Evolutionary conservation across 2,888 invertebrate species (phyloP), one percentile per base, ranked within the genome.

Genomic region (Homarus gammarus): DNA sequence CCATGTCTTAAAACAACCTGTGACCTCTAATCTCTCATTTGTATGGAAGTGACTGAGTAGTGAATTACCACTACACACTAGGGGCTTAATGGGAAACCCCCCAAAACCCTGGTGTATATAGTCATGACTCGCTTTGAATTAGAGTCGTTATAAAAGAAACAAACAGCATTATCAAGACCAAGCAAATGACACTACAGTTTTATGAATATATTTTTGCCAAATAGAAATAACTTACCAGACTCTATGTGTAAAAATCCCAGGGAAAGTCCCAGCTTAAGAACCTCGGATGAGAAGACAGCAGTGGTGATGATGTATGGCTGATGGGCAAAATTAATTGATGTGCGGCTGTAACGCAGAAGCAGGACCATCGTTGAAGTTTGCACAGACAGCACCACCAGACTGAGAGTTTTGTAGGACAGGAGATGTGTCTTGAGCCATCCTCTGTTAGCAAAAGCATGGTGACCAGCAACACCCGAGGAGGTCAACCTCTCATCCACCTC

Each of bases 291-390:
- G 51, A 90, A 72, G 36, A 92, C 70, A 77, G 91, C 79, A 79
- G 92, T 87, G 90, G 92, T 88, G 64, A 90, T 89, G 56, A 92
- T 73, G 61, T 92, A 92, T 2, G 82, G 83, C 10, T 84, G 82
- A 12, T 72, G 81, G 15, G 38, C 44, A n/a, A 33, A 73, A 22
- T 31, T 22, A n/a, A 22, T 15, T 49, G 86, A 5, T 1, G 90
- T 90, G 36, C 92, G 90, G 33, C 93, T 93, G 78, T 93, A 93
- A 31, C 93, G 91, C 22, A 93, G 88, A 10, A 93, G 70, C 56
- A 93, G 81, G 33, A 93, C 93, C 84, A 93, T 89, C 1, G 92
- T 92, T 18, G 93, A 93, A 1, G 93, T 93, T 78, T 93, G 93
- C 33, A 93, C 73, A n/a, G 93, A 92, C 73, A 93, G 85, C 33